Base-by-base conservation (phyloP, 2,888 invertebrate species). In the Drosophila recens region DNA sequence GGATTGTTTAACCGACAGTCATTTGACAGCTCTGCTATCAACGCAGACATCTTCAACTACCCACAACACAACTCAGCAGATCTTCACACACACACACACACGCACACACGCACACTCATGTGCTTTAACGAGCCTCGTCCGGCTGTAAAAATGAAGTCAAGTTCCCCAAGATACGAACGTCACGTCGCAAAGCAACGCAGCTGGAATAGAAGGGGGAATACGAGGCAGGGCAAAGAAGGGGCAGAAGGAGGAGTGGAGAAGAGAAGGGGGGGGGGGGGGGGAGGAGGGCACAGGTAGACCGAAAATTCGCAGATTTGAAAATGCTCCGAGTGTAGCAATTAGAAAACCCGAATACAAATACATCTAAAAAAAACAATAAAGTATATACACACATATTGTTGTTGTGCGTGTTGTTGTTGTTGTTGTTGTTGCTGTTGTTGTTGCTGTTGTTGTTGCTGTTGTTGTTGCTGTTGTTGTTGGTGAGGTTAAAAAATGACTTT, bases 401-500 rank as follows among this genome's bases (percentile, higher is more conserved):
- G 15, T n/a, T 15, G 8, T 54, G 63, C 45, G 40, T 27, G 27
- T 27, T 20, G 53, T 17, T 17, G 17, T 17, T 17, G 17, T 17
- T 17, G 17, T 45, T 23, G 23, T 17, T 17, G 17, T n/a, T n/a
- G n/a, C 20, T 23, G 53, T 49, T 53, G 27, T n/a, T 64, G 38
- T 40, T 59, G 46, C 40, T 23, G 23, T 3, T 17, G 53, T 49
- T 53, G 27, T 15, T 64, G 38, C 20, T 23, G 53, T 49, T 53
- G 15, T n/a, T 64, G 38, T 40, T 59, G 46, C 42, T 23, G 23
- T 4, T 17, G 53, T 49, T 53, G 27, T 15, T 64, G 38, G 36
- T 59, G 46, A 48, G 65, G 59, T 63, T 75, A 48, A 75, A 72
- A 85, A 84, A 84, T 84, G 75, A 84, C 84, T 85, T 85, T 85